Evolutionary conservation across 2,113 vertebrate genomes (phyloP), one percentile per base, ranked within the genome.

Genomic region (Pseudorhombus dupliciocellatus): DNA sequence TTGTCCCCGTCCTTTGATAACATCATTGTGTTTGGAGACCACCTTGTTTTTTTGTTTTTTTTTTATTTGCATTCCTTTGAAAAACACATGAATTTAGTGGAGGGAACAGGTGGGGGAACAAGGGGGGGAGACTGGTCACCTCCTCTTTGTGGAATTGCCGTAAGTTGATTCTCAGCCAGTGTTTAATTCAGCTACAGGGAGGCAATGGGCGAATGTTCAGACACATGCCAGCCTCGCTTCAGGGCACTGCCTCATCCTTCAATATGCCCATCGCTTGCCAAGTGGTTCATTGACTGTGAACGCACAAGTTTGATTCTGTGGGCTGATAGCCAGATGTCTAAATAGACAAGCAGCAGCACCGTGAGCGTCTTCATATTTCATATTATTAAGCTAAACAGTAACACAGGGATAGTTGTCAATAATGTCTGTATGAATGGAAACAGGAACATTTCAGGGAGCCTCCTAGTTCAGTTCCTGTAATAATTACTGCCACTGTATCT

Each of bases 151-250:
- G 48, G 70, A n/a, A 75, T 40, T 51, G 79, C 71, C 65, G 75
- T 30, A 56, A 84, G 67, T 75, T 48, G 16, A 70, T 81, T 74
- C 73, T 69, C 59, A 77, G 79, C 22, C 74, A 65, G 59, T 46
- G 61, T 87, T 82, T 90, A 83, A 88, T 81, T 78, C 80, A 70
- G 46, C 73, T 66, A 55, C 81, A 65, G 69, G 83, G 75, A 88
- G 79, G 78, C 81, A 52, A 54, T 18, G 66, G 73, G 79, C 55
- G 5, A 83, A 34, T 7, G 57, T 77, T 78, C 77, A 75, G 81
- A 84, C 76, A 68, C 75, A 83, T 64, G 77, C 71, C 86, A 80
- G 56, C 66, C 71, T 60, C 21, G 20, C 79, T 80, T 87, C 72
- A 28, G 71, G 64, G 48, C 60, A 14, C 57, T 61, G 63, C 78